These are phyloP conservation scores for Orthonychiurus folsomi DNA, from an alignment of 2,888 invertebrate genomes.

Conservation along the genomic window DNA sequence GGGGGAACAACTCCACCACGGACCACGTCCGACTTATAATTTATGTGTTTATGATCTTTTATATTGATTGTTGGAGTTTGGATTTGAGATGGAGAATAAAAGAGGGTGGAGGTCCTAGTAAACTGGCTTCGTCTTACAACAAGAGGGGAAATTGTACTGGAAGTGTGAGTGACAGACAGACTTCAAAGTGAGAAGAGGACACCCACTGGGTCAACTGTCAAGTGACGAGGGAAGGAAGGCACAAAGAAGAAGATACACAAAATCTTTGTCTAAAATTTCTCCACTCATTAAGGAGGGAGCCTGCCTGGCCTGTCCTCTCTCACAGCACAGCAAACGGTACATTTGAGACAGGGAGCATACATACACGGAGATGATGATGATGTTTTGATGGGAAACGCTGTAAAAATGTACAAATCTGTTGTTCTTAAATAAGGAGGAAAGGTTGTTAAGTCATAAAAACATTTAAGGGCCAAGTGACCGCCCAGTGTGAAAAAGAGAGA, in stretches of 20 bases:
- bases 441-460: conserved; percentile 40
- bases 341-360: not conserved
- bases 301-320: not conserved
- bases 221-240: not conserved
- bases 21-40: too few species aligned
- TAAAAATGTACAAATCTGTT: conserved; percentile 40
- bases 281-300: conserved; percentile 8
- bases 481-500: conserved; percentile 31
- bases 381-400: conserved; percentile 40
- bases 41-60: conserved; percentile 22
- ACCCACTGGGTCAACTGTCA: conserved; percentile 7
- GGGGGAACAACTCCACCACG: too few species aligned
- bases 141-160: too few species aligned
- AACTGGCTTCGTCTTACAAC: too few species aligned
- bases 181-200: conserved; percentile 4
- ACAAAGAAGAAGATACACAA: not conserved
- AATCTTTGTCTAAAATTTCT: conserved; percentile 8
- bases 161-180: conserved; percentile 14
- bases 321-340: too few species aligned
- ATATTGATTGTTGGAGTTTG: conserved; percentile 8
- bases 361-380: conserved; percentile 37
- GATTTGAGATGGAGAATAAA: not conserved
- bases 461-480: conserved; percentile 37
- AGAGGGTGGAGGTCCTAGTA: conserved; percentile 5
- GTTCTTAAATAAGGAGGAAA: conserved; percentile 35